Base-by-base conservation (phyloP, 2,888 invertebrate genomes). In the Patella depressa region DNA sequence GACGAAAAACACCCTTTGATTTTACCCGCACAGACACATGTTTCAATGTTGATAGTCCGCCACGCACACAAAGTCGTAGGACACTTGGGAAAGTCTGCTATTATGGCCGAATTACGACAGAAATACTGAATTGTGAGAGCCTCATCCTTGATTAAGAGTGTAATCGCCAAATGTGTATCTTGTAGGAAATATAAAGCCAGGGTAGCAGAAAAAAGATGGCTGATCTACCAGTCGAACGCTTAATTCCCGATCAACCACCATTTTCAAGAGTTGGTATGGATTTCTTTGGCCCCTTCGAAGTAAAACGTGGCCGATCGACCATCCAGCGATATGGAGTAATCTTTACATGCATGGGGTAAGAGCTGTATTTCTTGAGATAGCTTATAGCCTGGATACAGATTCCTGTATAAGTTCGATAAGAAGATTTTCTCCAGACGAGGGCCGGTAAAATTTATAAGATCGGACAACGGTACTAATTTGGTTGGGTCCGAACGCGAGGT, bases 201-300 rank as follows among this genome's bases (percentile, higher is more conserved):
- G n/a, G 15, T 34, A 17, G 19, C 15, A 9, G 17, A 57, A 5
- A 81, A 65, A 75, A 76, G 24, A 81, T 81, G 80, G 59, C 78
- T 53, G 77, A 80, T 72, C 78, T 81, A 3, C 80, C 80, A 7
- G 17, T 12, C 17, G 78, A 81, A 7, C 54, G 77, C 45, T 17
- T 76, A n/a, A 53, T 19, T 17, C 53, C 78, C 45, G 70, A 75
- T 72, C 57, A 74, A 19, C 74, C 77, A 14, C 77, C 57, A n/a
- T 76, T 71, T 71, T 15, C 19, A 17, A 11, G 65, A 17, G 71
- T 53, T 4, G 75, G 75, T 19, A 45, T 74, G 53, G 75, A 74
- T 34, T 74, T 17, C 55, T 74, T 74, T 74, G 75, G 69, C 2
- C 75, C 54, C 11, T 24, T 59, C 14, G 17, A 19, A 17, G 65